Evolutionary conservation across 2,888 invertebrate species (phyloP).

Genomic region (Amphipoea lucens): DNA sequence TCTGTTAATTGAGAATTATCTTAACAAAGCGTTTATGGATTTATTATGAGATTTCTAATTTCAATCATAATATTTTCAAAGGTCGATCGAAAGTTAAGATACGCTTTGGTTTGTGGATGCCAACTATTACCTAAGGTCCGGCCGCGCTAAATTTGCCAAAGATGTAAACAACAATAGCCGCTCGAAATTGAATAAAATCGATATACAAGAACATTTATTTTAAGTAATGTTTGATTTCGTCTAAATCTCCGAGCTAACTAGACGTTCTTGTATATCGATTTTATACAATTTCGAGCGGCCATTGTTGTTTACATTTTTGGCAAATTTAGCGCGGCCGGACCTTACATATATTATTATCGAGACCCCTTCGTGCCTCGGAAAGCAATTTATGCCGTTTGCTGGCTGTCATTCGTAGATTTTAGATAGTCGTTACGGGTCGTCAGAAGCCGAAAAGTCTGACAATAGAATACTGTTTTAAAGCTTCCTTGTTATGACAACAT

Average conservation of each 20-base stretch:
- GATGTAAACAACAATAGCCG: too few species aligned
- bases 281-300: too few species aligned
- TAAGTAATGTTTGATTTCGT: too few species aligned
- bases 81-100: background rate
- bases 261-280: too few species aligned
- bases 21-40: constrained; percentile 19
- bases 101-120: background rate
- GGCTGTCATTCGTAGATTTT: background rate
- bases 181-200: too few species aligned
- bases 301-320: too few species aligned
- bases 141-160: too few species aligned
- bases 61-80: background rate
- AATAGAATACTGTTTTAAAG: background rate
- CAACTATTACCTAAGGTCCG: background rate
- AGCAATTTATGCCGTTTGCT: background rate
- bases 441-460: background rate
- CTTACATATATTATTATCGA: background rate
- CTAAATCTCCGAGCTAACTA: too few species aligned
- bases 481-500: background rate
- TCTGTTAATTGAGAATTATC: constrained; percentile 15
- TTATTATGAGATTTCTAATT: constrained; percentile 8
- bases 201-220: too few species aligned
- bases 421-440: background rate
- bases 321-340: too few species aligned
- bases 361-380: background rate